Evolutionary conservation across 1,140 invertebrate species (phyloP).

Genomic region (Acromyrmex heyeri): DNA sequence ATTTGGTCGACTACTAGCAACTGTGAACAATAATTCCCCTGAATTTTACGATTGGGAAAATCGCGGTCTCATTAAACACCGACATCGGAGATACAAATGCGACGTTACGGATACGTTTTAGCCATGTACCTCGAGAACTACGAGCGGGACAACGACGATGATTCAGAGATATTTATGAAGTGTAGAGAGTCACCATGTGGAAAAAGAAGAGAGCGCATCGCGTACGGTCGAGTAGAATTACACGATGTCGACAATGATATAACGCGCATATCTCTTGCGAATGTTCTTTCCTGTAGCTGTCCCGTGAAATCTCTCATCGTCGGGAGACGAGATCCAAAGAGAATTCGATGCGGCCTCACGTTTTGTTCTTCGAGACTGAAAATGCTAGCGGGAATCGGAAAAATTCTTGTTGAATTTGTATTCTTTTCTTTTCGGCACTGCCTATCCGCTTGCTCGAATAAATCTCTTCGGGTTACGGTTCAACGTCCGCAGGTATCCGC

Average conservation of each 20-base stretch:
- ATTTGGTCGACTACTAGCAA: background rate
- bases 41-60: conserved; percentile 27
- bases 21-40: conserved; percentile 19
- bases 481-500: conserved; percentile 66
- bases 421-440: conserved; percentile 59
- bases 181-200: conserved; percentile 75
- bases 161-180: conserved; percentile 84
- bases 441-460: conserved; percentile 58
- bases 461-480: conserved; percentile 65
- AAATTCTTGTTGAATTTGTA: conserved; percentile 59
- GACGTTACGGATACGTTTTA: conserved; percentile 24
- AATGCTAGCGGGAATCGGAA: conserved; percentile 56
- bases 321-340: conserved; percentile 32
- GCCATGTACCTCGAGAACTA: conserved; percentile 41
- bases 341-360: conserved; percentile 25
- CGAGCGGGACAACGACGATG: conserved; percentile 75
- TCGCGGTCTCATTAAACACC: conserved; percentile 28
- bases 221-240: conserved; percentile 80
- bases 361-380: background rate
- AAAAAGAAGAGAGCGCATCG: conserved; percentile 63
- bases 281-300: conserved; percentile 11
- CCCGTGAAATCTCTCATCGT: conserved; percentile 52
- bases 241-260: conserved; percentile 80
- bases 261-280: conserved; percentile 69
- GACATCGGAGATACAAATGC: conserved; percentile 25